A percentile compares a stretch with the other conserved stretches of the same genome.
phyloP scores from a whole-genome alignment of 2,113 vertebrate species.

The Leuciscus idus region DNA sequence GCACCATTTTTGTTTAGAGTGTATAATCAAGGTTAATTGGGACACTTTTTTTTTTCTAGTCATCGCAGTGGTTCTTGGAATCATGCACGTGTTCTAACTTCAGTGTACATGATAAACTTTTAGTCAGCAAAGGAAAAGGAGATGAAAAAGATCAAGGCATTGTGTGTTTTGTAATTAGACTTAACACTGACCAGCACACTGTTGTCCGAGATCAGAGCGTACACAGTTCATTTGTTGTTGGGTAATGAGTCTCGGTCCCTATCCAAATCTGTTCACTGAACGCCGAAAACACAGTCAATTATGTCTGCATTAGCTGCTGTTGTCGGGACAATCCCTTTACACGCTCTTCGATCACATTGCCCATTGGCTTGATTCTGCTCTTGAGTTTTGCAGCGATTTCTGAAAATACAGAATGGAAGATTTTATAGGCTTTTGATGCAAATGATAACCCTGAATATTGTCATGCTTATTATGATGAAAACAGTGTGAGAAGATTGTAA shows the following conservation, averaged over 20 bases:
- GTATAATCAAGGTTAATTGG: too few species aligned
- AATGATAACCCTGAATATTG: not conserved
- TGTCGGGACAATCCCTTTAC: slow-evolving; percentile 76
- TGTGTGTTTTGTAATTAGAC: slow-evolving; percentile 72
- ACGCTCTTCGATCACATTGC: slow-evolving; percentile 69
- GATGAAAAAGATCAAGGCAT: slow-evolving; percentile 62
- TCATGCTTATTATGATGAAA: not conserved
- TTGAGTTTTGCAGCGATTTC: not conserved
- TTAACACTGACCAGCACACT: slow-evolving; percentile 74
- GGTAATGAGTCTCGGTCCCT: slow-evolving; percentile 75
- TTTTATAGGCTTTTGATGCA: not conserved
- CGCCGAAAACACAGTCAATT: slow-evolving; percentile 82
- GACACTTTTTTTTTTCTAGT: too few species aligned
- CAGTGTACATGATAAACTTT: not conserved
- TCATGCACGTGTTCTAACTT: not conserved
- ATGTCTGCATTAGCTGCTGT: slow-evolving; percentile 81
- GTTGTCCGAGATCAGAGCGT: slow-evolving; percentile 69
- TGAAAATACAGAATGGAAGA: not conserved
- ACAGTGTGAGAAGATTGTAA: not conserved
- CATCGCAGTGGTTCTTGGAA: too few species aligned
- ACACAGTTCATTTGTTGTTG: slow-evolving; percentile 80
- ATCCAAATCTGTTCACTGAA: slow-evolving; percentile 77
- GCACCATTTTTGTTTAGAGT: too few species aligned
- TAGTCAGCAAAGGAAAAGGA: slow-evolving; percentile 20
- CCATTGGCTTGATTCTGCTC: slow-evolving; percentile 28